Percentiles rank a stretch among this genome's conserved stretches.
These are phyloP conservation scores for Petrocephalus zakoni DNA, from an alignment of 2,113 vertebrate species.

Conservation along the genomic window DNA sequence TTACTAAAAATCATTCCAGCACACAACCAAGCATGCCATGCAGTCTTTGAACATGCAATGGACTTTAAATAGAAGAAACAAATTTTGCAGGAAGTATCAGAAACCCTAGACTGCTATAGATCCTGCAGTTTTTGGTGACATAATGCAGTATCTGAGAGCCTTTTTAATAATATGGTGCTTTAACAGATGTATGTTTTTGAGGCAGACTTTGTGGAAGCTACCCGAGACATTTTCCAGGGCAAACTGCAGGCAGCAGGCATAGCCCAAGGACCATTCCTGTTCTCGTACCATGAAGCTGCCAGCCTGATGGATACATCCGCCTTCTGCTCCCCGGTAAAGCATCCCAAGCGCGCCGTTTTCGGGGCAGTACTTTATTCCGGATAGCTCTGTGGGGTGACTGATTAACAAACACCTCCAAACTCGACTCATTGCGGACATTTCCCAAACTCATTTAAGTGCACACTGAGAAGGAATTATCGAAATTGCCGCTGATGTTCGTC, in stretches of 20 bases:
- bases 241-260: conserved; percentile 68
- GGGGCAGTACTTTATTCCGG: neutral
- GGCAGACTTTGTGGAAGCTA: conserved; percentile 74
- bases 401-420: neutral
- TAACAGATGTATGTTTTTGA: neutral
- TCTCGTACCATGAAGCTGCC: conserved; percentile 77
- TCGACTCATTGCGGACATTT: neutral
- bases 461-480: neutral
- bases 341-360: neutral
- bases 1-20: neutral
- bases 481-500: neutral
- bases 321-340: conserved; percentile 74
- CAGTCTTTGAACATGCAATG: neutral
- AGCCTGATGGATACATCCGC: conserved; percentile 80
- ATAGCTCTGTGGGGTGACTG: neutral
- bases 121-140: neutral
- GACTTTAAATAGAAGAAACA: neutral
- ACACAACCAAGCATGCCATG: neutral
- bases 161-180: neutral
- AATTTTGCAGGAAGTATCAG: neutral
- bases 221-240: conserved; percentile 64
- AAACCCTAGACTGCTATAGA: neutral
- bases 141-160: neutral
- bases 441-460: neutral
- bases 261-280: conserved; percentile 64